A percentile compares a stretch with the other conserved stretches of the same genome.
Conservation (phyloP, 53 echinoderm and acorn worm species). For the Antedon mediterranea region DNA sequence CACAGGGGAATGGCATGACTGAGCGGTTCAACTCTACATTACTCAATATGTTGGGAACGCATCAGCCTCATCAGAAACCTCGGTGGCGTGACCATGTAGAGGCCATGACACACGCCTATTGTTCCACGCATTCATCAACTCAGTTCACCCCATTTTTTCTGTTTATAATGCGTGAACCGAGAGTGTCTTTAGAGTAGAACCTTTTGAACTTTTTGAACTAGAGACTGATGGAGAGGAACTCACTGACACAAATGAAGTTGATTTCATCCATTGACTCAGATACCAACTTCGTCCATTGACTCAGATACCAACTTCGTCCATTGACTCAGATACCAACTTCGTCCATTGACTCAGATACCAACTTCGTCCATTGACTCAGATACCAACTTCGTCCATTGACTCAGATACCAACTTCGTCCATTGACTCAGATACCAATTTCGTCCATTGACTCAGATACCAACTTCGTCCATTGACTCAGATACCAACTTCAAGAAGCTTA, state of each 20-base stretch:
- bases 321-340: too few relatives aligned
- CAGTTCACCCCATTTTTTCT: slow-evolving; percentile 22
- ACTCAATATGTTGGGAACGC: slow-evolving; percentile 22
- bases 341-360: too few relatives aligned
- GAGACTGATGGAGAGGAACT: background rate
- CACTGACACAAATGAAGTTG: background rate
- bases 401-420: too few relatives aligned
- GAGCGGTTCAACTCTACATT: slow-evolving; percentile 25
- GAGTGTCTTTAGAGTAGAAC: slow-evolving; percentile 10
- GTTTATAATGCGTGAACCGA: slow-evolving; percentile 18
- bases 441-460: too few relatives aligned
- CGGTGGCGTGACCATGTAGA: slow-evolving; percentile 12
- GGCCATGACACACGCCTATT: slow-evolving; percentile 18
- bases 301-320: too few relatives aligned
- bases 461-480: slow-evolving; percentile 1
- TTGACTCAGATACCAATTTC: too few relatives aligned
- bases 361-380: too few relatives aligned
- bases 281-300: too few relatives aligned
- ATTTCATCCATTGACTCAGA: too few relatives aligned
- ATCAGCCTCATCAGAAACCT: background rate
- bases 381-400: too few relatives aligned
- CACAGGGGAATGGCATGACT: slow-evolving; percentile 20
- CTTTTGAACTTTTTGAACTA: background rate
- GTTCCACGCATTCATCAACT: slow-evolving; percentile 15
- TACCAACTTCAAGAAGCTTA: background rate